phyloP scores from a whole-genome alignment of 2,888 invertebrate species.

The Nemurella pictetii region DNA sequence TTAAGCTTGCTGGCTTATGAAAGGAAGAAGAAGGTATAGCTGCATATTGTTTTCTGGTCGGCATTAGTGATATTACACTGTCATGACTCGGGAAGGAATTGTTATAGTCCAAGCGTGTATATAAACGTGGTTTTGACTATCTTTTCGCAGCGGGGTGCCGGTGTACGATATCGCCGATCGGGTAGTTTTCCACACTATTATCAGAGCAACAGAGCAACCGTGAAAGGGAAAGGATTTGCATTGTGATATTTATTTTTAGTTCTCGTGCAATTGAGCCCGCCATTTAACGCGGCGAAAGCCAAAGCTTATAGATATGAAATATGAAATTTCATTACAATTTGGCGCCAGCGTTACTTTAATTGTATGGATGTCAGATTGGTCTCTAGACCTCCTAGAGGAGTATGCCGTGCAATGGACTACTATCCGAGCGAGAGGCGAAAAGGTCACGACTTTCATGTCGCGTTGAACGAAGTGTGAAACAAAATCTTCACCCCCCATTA shows the following conservation, averaged over 20 bases:
- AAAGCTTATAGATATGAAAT: not conserved
- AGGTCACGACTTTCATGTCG: not conserved
- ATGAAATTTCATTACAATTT: not conserved
- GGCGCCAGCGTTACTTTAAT: not conserved
- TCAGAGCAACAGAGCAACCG: not conserved
- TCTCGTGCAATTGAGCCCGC: not conserved
- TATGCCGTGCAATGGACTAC: too few relatives aligned
- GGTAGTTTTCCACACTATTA: not conserved
- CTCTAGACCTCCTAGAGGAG: too few relatives aligned
- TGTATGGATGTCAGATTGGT: not conserved
- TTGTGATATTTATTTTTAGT: not conserved
- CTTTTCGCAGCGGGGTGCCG: not conserved
- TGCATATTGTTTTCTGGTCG: slow-evolving; percentile 32
- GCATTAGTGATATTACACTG: slow-evolving; percentile 27
- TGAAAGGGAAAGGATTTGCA: not conserved
- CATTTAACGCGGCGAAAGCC: too few relatives aligned
- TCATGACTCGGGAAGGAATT: slow-evolving; percentile 13
- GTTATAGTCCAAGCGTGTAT: not conserved
- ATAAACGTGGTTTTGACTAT: not conserved
- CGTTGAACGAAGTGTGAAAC: not conserved
- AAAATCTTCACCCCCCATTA: not conserved
- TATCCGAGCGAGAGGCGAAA: too few relatives aligned
- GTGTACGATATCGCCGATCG: not conserved
- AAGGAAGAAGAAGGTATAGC: slow-evolving; percentile 27
- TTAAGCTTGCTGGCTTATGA: slow-evolving; percentile 17